A percentile compares a stretch with the other conserved stretches of the same genome.
These are phyloP conservation scores for Trichomycterus rosablanca DNA, from an alignment of 2,113 vertebrate genomes.

Conservation along the genomic window DNA sequence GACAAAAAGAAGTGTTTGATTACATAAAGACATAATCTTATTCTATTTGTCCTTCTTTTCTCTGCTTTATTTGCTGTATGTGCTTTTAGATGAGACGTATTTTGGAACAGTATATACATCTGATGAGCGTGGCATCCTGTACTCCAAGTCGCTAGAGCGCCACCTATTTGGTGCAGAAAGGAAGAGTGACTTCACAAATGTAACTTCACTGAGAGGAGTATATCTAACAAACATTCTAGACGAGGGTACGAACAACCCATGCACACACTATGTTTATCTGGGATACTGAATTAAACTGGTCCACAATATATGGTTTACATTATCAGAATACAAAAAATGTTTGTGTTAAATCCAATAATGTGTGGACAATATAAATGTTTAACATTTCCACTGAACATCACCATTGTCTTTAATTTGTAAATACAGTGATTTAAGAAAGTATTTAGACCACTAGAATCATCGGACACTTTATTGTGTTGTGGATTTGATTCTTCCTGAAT, in stretches of 20 bases:
- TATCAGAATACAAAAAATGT: too few relatives aligned
- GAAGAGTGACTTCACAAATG: slow-evolving; percentile 71
- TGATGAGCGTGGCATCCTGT: slow-evolving; percentile 62
- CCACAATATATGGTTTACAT: too few relatives aligned
- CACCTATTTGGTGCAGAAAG: slow-evolving; percentile 64
- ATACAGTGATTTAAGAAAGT: too few relatives aligned
- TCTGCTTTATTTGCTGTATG: not conserved
- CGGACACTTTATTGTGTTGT: too few relatives aligned
- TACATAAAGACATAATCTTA: not conserved
- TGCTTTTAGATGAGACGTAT: slow-evolving; percentile 59
- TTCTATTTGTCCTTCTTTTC: not conserved
- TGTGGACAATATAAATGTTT: too few relatives aligned
- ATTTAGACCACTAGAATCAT: too few relatives aligned
- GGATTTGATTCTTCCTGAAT: too few relatives aligned
- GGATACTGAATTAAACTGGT: too few relatives aligned
- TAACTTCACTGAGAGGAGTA: slow-evolving; percentile 62
- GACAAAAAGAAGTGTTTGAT: not conserved
- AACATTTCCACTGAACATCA: too few relatives aligned
- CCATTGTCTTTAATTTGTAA: too few relatives aligned
- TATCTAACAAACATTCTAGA: slow-evolving; percentile 69
- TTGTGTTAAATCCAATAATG: too few relatives aligned
- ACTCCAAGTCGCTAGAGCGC: slow-evolving; percentile 67
- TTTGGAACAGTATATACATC: slow-evolving; percentile 73
- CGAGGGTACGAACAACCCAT: slow-evolving; percentile 50
- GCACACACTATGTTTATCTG: not conserved